Base-by-base conservation (phyloP, 1,140 invertebrate genomes). In the Ruditapes philippinarum region DNA sequence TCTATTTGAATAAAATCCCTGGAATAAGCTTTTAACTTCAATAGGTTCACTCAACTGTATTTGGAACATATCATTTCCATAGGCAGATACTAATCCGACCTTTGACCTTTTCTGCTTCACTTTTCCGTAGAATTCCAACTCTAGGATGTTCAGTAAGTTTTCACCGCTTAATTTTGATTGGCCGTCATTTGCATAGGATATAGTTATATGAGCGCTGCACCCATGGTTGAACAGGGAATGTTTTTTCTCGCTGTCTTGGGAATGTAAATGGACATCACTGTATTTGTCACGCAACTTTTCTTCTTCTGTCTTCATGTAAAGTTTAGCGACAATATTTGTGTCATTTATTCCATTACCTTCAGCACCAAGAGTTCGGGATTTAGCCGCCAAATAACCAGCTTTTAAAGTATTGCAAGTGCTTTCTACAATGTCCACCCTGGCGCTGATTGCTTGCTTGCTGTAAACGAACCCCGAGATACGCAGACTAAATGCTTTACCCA, bases 391-490 rank as follows among this genome's bases (percentile, higher is more conserved):
- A 17, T 49, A 7, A 49, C 17, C 45, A 7, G 17, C 7, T 49
- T 49, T 49, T 49, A 57, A 7, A 57, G n/a, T 57, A 25, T 28
- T 62, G 22, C 1, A 9, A 4, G 12, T 4, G 14, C 4, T 38
- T 36, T 25, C 65, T 22, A 1, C 19, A 33, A 94, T 81, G 28
- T 73, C 45, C 0, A 94, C 91, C 40, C 90, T 68, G n/a, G 90
- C 89, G 60, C 88, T 78, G 0, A 92, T 28, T 22, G 92, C 84
- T 42, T 81, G 90, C 12, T 79, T 60, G 19, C 90, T 93, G n/a
- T 92, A 81, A 28, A 91, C 51, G 60, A 94, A 84, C 31, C 91
- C 92, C 17, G 86, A 81, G 19, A 94, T 68, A 17, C 60, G 25
- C 40, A 93, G 62, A 3, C 14, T 45, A 79, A 92, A 93, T 25